These are phyloP conservation scores for Indicator indicator DNA, from an alignment of 2,113 vertebrate species.

Conservation along the genomic window DNA sequence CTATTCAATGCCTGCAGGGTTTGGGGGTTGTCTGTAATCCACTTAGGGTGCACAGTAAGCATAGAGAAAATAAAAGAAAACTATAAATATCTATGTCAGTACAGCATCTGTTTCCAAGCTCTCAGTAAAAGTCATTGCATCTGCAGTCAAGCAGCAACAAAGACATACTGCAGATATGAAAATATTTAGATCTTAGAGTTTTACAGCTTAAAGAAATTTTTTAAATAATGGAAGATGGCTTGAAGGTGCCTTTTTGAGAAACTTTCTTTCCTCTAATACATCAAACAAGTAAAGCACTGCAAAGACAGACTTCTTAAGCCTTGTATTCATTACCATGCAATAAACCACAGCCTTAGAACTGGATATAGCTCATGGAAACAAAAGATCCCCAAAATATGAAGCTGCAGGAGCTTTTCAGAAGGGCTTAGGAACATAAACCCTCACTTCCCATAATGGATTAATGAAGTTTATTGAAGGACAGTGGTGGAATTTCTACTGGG, in stretches of 20 bases:
- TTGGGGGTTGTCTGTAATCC: neutral
- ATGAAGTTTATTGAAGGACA: neutral
- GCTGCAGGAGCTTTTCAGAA: neutral
- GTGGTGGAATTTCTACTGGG: neutral
- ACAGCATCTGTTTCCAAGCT: neutral
- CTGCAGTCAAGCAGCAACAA: neutral
- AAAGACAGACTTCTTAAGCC: neutral
- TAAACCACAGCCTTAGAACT: neutral
- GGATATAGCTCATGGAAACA: neutral
- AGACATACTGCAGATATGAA: neutral
- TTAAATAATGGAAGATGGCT: neutral
- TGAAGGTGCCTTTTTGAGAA: conserved; percentile 30
- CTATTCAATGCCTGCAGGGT: neutral
- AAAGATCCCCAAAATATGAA: neutral
- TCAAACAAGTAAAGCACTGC: neutral
- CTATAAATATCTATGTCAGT: neutral
- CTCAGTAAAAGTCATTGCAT: neutral
- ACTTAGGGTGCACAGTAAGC: neutral
- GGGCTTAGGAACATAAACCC: neutral
- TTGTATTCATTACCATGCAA: neutral
- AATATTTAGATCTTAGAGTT: neutral
- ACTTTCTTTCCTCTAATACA: neutral
- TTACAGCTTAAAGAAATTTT: neutral
- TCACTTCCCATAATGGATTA: neutral
- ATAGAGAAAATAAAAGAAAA: conserved; percentile 9